Conservation (phyloP, 2,888 invertebrate species). For the Ypsolopha sequella region DNA sequence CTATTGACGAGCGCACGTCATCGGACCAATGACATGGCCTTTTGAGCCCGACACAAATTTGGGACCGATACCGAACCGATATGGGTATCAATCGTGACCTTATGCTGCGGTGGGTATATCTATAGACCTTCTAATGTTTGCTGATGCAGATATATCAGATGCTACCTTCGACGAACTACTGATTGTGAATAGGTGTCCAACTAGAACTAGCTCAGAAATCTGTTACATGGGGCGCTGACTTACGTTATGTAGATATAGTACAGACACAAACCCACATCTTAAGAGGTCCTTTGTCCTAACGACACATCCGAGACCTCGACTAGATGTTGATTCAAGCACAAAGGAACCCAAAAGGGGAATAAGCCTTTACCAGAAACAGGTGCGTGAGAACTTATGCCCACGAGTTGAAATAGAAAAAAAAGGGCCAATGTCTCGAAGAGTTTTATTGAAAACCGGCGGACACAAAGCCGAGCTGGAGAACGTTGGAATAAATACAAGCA, state of each 20-base stretch:
- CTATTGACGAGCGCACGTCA: conserved; percentile 18
- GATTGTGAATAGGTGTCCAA: too few species aligned
- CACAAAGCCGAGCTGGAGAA: conserved; percentile 50
- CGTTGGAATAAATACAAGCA: conserved; percentile 45
- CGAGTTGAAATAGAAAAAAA: conserved; percentile 33
- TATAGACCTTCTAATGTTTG: too few species aligned
- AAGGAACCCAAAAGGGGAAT: conserved; percentile 15
- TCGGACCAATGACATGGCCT: conserved; percentile 1
- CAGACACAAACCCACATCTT: background rate
- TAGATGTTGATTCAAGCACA: conserved; percentile 2
- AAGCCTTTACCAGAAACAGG: conserved; percentile 33
- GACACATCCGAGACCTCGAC: background rate
- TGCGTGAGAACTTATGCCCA: conserved; percentile 53
- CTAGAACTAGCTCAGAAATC: too few species aligned
- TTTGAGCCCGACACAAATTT: background rate
- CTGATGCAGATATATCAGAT: too few species aligned
- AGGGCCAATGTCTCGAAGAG: conserved; percentile 39
- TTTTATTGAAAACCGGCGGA: conserved; percentile 56
- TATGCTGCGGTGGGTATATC: too few species aligned
- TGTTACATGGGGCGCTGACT: too few species aligned
- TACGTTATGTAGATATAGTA: background rate
- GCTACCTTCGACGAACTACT: too few species aligned
- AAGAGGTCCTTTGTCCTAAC: background rate
- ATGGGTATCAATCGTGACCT: background rate
- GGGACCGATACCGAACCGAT: background rate